These are phyloP conservation scores for Acromyrmex charruanus DNA, from an alignment of 1,140 invertebrate species.

Conservation along the genomic window DNA sequence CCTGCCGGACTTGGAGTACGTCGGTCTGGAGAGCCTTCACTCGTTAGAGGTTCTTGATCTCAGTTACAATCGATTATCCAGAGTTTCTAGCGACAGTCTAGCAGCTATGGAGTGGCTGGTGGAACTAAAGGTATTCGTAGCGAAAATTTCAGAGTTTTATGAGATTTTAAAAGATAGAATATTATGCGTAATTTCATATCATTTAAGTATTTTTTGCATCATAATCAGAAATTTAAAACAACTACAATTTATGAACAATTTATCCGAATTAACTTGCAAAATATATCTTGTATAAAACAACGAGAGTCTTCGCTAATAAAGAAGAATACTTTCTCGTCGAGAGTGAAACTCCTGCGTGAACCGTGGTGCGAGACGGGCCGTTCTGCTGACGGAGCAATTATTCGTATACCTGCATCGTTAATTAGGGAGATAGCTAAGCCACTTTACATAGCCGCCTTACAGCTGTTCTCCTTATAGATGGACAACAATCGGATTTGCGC, in stretches of 20 bases:
- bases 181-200: neutral
- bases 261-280: neutral
- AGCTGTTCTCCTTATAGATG: slow-evolving; percentile 83
- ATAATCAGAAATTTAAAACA: neutral
- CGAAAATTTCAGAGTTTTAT: slow-evolving; percentile 12
- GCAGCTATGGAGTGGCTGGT: slow-evolving; percentile 93
- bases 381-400: slow-evolving; percentile 75
- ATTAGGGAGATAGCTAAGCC: slow-evolving; percentile 66
- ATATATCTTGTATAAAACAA: slow-evolving; percentile 8
- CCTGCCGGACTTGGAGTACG: slow-evolving; percentile 90
- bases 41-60: slow-evolving; percentile 94
- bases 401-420: slow-evolving; percentile 68
- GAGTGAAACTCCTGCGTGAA: slow-evolving; percentile 79
- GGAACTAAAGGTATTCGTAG: slow-evolving; percentile 89
- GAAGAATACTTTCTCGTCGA: slow-evolving; percentile 79
- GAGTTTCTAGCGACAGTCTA: slow-evolving; percentile 89
- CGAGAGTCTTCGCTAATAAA: slow-evolving; percentile 65
- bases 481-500: slow-evolving; percentile 92
- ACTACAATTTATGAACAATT: neutral
- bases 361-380: slow-evolving; percentile 72
- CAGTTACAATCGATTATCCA: slow-evolving; percentile 92
- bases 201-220: neutral
- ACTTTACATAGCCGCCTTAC: slow-evolving; percentile 65
- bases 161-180: neutral
- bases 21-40: slow-evolving; percentile 90